Evolutionary conservation across 2,797 vertebrate species (phyloP), one percentile per base, ranked within the genome.

Genomic region (Xenopus petersii): DNA sequence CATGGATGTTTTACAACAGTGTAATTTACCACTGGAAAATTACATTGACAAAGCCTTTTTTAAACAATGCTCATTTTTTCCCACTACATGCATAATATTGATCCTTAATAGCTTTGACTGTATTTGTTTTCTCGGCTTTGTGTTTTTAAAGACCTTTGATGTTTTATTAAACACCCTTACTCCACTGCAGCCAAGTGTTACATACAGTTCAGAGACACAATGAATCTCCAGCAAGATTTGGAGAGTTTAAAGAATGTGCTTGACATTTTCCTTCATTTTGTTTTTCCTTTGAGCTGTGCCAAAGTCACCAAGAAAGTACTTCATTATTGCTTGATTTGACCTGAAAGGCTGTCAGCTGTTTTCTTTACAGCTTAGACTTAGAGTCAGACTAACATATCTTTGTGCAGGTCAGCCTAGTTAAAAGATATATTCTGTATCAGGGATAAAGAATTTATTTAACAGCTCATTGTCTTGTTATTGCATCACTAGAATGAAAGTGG

Each of bases 1-100:
- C 86, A 67, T 80, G 81, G 81, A 74, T 82, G 77, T 86, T 88
- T 87, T 85, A 83, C 83, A 84, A 70, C 83, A 84, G 63, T 71
- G 73, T 75, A 80, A 86, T 86, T 81, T 81, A 81, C 79, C 1
- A 0, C 76, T 80, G 62, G 51, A 62, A 75, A 84, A 77, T 72
- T 80, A 71, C 65, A 70, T 16, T 26, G 70, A 73, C 49, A 73
- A 81, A 54, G 21, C 60, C 72, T 75, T 83, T 30, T 82, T 2
- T 0, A 79, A 81, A 81, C 77, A 71, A 71, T 63, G 73, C 70
- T 71, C 70, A 59, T 0, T 75, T 65, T 74, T 64, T 61, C 36
- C 17, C 10, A 68, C 64, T 76, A 70, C 42, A 47, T 70, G 78
- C 73, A 67, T 81, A 83, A 63, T 71, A 67, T 71, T 81, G 16